Evolutionary conservation across 2,888 invertebrate genomes (phyloP), one percentile per base, ranked within the genome.

Genomic region (Girardia tigrina): DNA sequence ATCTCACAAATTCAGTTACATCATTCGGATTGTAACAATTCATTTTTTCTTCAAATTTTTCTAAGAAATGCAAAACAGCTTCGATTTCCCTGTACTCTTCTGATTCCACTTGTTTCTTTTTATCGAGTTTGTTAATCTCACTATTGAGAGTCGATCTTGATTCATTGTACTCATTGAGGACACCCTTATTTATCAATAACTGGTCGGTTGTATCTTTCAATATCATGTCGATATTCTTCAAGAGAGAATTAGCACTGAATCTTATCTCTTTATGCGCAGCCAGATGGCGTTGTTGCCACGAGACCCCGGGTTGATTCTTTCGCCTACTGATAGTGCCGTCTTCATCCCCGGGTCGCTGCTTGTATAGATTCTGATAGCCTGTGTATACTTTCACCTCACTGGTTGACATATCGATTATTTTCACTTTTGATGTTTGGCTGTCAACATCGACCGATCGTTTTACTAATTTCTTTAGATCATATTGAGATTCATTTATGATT

Each of bases 341-440:
- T 56, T 56, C 56, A 12, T 56, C 56, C 4, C 56, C 56, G n/a
- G 56, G 56, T 6, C 56, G 56, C 23, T 56, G 56, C n/a, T 56
- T 56, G 23, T 56, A 56, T 20, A 77, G 28, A 12, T 74, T 74
- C 36, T 77, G 76, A 27, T 78, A 78, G 20, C 82, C 83, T 79
- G 83, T 81, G 20, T 84, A 78, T 42, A 97, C 90, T 75, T 93
- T 88, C 82, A 91, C 90, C 84, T 97, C 92, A 0, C 91, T 91
- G 0, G 97, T 97, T 6, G 97, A 97, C 93, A 98, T 92, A 85
- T 98, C 98, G 78, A 98, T 97, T 14, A 99, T 95, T 79, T 95
- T 95, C 69, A 94, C 93, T 84, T 91, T 91, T 29, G 70, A 16
- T 42, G 73, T 75, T n/a, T 8, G 23, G 20, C 56, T 56, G 56